phyloP scores from a whole-genome alignment of 1,140 invertebrate genomes.

The Drosophila jambulina region DNA sequence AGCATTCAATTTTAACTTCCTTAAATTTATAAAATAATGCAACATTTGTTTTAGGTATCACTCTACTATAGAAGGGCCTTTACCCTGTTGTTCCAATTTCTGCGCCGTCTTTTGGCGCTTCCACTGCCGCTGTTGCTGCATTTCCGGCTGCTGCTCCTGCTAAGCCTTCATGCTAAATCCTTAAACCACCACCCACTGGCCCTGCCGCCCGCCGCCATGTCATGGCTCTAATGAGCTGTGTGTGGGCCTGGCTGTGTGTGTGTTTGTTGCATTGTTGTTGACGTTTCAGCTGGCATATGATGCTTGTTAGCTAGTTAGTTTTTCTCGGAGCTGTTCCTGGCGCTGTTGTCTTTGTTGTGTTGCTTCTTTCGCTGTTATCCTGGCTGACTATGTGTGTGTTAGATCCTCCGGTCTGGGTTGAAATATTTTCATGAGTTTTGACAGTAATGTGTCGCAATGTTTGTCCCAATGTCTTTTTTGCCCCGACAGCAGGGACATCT shows the following conservation, averaged over 20 bases:
- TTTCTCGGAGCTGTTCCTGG: constrained; percentile 44
- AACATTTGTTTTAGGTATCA: neutral
- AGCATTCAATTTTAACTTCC: neutral
- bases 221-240: constrained; percentile 76
- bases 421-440: constrained; percentile 84
- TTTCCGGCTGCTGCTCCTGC: constrained; percentile 51
- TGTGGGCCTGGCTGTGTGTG: constrained; percentile 21
- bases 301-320: constrained; percentile 81
- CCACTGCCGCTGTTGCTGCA: constrained; percentile 39
- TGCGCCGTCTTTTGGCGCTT: constrained; percentile 19
- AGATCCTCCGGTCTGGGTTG: constrained; percentile 54
- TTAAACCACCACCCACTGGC: constrained; percentile 13
- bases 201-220: constrained; percentile 22
- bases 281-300: constrained; percentile 81
- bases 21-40: neutral
- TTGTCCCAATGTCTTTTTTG: constrained; percentile 70
- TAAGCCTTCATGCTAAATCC: constrained; percentile 74
- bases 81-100: constrained; percentile 11
- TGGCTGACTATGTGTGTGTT: constrained; percentile 14
- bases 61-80: neutral
- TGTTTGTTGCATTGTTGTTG: constrained; percentile 73
- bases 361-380: constrained; percentile 53
- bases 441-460: constrained; percentile 83
- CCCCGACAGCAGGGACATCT: constrained; percentile 19
- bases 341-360: constrained; percentile 48